phyloP scores from a whole-genome alignment of 2,888 invertebrate species.

The Drosophila glabriapex region DNA sequence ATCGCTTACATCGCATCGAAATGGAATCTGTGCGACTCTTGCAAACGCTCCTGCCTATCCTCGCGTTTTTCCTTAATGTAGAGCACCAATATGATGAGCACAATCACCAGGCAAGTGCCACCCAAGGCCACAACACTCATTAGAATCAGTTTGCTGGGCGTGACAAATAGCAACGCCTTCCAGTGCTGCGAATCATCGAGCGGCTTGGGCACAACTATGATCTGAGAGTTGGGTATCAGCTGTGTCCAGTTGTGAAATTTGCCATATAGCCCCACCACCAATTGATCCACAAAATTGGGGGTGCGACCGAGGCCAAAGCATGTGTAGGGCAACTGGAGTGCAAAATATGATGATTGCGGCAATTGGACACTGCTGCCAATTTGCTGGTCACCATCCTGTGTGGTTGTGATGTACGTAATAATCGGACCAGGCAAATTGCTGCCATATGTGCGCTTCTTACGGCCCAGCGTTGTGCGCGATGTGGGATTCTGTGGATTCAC shows the following conservation, averaged over 20 bases:
- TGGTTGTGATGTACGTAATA: constrained; percentile 94
- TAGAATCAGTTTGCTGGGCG: constrained; percentile 96
- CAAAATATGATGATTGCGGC: constrained; percentile 95
- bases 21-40: constrained; percentile 93
- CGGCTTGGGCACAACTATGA: constrained; percentile 96
- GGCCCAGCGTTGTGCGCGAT: constrained; percentile 90
- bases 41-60: constrained; percentile 91
- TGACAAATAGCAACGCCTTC: constrained; percentile 97
- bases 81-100: constrained; percentile 92
- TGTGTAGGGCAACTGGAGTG: constrained; percentile 97
- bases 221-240: constrained; percentile 98
- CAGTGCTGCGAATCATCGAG: constrained; percentile 91
- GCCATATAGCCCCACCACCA: constrained; percentile 92
- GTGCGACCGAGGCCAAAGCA: constrained; percentile 99
- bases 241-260: constrained; percentile 93
- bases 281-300: constrained; percentile 97
- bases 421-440: constrained; percentile 97
- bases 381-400: constrained; percentile 93
- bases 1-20: constrained; percentile 92
- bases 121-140: constrained; percentile 95
- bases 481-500: constrained; percentile 90
- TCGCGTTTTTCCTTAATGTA: constrained; percentile 96
- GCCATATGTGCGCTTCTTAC: constrained; percentile 92
- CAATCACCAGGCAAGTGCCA: constrained; percentile 94
- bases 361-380: constrained; percentile 94